phyloP scores from a whole-genome alignment of 2,797 vertebrate genomes.

The Dendrocincla tyrannina region DNA sequence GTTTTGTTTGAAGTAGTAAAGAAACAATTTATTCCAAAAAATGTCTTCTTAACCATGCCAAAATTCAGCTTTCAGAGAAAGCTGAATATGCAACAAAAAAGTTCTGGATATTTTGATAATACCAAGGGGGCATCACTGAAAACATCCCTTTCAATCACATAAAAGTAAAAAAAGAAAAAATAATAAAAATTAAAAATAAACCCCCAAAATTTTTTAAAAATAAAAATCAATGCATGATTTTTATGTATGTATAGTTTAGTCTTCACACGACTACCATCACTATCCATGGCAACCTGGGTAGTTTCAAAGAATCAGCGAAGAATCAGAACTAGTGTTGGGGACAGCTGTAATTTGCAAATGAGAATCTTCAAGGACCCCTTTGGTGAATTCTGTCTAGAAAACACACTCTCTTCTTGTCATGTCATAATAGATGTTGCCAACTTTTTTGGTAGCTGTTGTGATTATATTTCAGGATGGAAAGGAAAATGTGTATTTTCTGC shows the following conservation, averaged over 20 bases:
- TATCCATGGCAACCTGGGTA: neutral
- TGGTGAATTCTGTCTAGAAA: neutral
- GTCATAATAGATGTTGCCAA: neutral
- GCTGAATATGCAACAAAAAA: neutral
- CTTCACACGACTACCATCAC: neutral
- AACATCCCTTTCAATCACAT: neutral
- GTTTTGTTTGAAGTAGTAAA: constrained; percentile 40
- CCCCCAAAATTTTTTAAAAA: no score
- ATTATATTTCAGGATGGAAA: neutral
- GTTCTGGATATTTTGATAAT: neutral
- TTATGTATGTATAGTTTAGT: neutral
- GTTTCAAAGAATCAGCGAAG: neutral
- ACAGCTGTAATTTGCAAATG: neutral
- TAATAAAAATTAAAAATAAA: no score
- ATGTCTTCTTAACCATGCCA: neutral
- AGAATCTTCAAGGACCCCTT: neutral
- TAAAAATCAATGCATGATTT: neutral
- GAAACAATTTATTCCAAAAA: constrained; percentile 17
- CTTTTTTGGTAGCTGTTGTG: neutral
- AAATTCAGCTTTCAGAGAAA: neutral
- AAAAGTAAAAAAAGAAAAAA: no score
- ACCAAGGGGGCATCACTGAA: neutral
- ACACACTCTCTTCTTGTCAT: neutral
- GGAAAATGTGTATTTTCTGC: neutral
- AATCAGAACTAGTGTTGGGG: neutral